Percentiles rank a stretch among this genome's conserved stretches.
These are phyloP conservation scores for Cnemophilus loriae DNA, from an alignment of 2,113 vertebrate species.

Conservation along the genomic window DNA sequence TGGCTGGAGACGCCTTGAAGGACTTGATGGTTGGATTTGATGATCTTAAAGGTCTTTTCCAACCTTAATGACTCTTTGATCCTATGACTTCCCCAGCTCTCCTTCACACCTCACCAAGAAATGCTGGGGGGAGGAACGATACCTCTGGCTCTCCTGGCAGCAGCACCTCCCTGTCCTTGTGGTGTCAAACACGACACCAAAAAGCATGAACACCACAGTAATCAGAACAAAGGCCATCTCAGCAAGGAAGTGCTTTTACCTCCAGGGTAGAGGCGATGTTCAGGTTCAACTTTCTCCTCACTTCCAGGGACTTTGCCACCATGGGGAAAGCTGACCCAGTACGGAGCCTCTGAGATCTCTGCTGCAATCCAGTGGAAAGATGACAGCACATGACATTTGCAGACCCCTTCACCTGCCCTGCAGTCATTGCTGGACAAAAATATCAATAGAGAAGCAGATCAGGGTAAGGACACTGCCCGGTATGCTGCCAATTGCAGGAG, in stretches of 20 bases:
- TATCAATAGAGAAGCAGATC: neutral
- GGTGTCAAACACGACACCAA: neutral
- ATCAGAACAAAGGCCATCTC: neutral
- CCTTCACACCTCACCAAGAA: neutral
- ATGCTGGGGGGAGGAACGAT: fast-evolving
- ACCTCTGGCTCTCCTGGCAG: neutral
- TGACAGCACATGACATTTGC: fast-evolving
- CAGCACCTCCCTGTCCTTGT: neutral
- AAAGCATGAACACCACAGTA: neutral
- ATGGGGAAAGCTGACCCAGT: fast-evolving
- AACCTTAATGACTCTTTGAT: neutral
- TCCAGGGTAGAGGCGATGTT: fast-evolving
- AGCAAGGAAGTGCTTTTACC: neutral
- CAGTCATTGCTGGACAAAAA: neutral
- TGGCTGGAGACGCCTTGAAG: neutral
- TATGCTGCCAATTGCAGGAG: neutral
- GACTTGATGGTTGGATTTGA: neutral
- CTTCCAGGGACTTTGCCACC: neutral
- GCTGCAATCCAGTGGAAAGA: neutral
- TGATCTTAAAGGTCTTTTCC: neutral
- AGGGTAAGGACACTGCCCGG: neutral
- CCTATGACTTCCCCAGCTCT: neutral
- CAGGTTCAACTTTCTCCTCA: fast-evolving
- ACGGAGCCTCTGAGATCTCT: neutral
- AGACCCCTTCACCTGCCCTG: neutral